A percentile compares a stretch with the other conserved stretches of the same genome.
Evolutionary conservation across 1,140 invertebrate genomes (phyloP).

Genomic region (Drosophila sulfurigaster): DNA sequence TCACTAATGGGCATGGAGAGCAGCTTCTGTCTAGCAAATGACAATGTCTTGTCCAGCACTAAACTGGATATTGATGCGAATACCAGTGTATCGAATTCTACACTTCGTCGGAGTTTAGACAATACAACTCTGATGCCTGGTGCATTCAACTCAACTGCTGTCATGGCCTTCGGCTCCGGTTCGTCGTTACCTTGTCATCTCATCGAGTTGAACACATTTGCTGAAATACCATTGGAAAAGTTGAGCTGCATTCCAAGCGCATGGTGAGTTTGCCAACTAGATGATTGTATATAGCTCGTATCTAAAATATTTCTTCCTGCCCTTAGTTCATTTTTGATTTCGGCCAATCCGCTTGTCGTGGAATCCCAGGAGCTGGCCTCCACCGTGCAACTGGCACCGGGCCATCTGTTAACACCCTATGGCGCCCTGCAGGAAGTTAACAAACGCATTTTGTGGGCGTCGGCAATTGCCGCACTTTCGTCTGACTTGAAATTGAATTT

Average conservation of each 20-base stretch:
- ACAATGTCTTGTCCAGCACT: constrained; percentile 77
- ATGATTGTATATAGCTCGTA: not conserved
- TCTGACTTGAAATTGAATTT: constrained; percentile 82
- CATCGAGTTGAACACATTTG: constrained; percentile 67
- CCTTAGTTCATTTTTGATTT: constrained; percentile 64
- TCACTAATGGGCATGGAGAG: constrained; percentile 66
- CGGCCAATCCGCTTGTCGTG: constrained; percentile 80
- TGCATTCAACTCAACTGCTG: constrained; percentile 17
- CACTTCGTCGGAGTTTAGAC: constrained; percentile 55
- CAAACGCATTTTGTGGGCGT: constrained; percentile 84
- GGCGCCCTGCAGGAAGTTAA: constrained; percentile 81
- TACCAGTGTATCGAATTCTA: constrained; percentile 42
- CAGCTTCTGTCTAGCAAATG: constrained; percentile 73
- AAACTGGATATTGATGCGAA: constrained; percentile 74
- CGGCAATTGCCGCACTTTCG: constrained; percentile 74
- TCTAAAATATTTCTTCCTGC: constrained; percentile 21
- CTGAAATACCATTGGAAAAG: constrained; percentile 71
- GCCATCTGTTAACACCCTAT: constrained; percentile 71
- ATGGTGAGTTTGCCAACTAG: constrained; percentile 49
- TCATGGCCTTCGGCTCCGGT: constrained; percentile 2
- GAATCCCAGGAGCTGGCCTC: constrained; percentile 76
- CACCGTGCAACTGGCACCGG: constrained; percentile 77
- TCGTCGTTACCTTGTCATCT: constrained; percentile 59
- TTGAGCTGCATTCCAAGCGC: constrained; percentile 58
- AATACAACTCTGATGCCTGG: constrained; percentile 53